Percentiles rank a stretch among this genome's conserved stretches.
Conservation (phyloP, 2,113 vertebrate genomes). For the Gyps fulvus region DNA sequence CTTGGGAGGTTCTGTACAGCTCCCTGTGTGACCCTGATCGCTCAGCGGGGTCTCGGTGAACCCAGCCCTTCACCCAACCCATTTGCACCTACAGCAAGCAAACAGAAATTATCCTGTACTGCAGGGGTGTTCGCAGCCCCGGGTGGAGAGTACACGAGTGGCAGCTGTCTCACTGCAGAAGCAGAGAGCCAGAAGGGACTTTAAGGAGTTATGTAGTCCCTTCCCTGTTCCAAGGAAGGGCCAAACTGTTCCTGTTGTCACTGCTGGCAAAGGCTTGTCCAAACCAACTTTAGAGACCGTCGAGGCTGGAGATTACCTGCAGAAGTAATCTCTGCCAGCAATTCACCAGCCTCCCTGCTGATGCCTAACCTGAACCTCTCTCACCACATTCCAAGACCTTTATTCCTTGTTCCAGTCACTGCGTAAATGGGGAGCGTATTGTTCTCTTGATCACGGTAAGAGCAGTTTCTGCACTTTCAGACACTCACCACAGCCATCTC, state of each 20-base stretch:
- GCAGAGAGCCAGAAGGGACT: neutral
- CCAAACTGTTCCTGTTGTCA: neutral
- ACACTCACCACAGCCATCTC: neutral
- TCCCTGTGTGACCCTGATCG: accelerated
- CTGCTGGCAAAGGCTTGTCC: neutral
- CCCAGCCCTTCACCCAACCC: neutral
- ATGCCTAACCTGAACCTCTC: neutral
- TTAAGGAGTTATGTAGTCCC: neutral
- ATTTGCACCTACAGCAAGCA: neutral
- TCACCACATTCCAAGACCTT: neutral
- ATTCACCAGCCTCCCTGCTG: too few relatives aligned
- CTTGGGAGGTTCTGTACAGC: neutral
- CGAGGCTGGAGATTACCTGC: too few relatives aligned
- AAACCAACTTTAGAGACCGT: neutral
- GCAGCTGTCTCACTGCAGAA: neutral
- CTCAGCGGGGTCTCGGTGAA: accelerated
- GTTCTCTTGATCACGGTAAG: neutral
- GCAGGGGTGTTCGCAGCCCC: neutral
- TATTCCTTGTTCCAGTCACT: neutral
- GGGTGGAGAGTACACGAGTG: neutral
- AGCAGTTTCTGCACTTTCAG: neutral
- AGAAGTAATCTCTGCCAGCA: neutral
- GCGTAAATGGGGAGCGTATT: neutral
- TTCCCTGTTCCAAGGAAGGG: neutral
- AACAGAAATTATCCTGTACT: too few relatives aligned